Evolutionary conservation across 2,113 vertebrate genomes (phyloP).

Genomic region (Eulacestoma nigropectus): DNA sequence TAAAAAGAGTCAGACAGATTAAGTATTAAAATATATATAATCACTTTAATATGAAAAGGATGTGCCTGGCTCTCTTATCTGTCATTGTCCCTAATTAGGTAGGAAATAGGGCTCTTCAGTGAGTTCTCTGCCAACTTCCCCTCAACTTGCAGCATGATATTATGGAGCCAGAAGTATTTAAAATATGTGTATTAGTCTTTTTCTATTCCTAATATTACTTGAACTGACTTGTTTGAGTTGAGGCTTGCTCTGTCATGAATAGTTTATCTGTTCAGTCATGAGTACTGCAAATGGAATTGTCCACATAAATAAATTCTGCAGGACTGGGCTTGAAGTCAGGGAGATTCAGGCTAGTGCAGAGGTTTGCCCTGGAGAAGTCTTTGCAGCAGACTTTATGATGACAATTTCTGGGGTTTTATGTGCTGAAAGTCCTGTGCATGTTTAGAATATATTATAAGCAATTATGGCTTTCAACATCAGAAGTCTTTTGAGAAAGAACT

Average conservation of each 20-base stretch:
- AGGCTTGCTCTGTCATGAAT: background rate
- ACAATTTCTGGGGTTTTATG: background rate
- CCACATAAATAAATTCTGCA: background rate
- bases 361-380: background rate
- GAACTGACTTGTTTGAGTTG: background rate
- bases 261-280: slow-evolving; percentile 7
- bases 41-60: background rate
- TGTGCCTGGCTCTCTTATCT: background rate
- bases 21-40: slow-evolving; percentile 1
- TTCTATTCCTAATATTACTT: background rate
- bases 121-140: background rate
- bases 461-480: background rate
- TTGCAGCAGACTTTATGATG: background rate
- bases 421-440: background rate
- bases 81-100: background rate
- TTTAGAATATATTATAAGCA: background rate
- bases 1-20: background rate
- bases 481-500: background rate
- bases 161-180: background rate
- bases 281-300: slow-evolving; percentile 28
- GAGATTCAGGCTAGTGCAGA: background rate
- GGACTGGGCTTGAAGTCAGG: slow-evolving; percentile 27
- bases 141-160: background rate
- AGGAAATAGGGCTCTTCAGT: background rate
- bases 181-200: background rate